Evolutionary conservation across 2,113 vertebrate genomes (phyloP).

Genomic region (Sialia sialis): DNA sequence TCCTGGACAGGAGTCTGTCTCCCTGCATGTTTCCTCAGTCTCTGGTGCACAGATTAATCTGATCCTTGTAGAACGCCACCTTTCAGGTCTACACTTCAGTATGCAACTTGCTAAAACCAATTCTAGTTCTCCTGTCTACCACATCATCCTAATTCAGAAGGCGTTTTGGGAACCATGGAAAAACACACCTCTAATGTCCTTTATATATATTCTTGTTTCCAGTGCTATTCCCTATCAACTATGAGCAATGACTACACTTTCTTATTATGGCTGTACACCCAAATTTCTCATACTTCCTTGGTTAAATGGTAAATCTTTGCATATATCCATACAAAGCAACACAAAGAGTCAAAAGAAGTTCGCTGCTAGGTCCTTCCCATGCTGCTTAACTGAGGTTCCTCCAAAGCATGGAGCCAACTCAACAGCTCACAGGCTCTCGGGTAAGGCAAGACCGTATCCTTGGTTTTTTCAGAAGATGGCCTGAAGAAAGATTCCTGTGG

Average conservation of each 20-base stretch:
- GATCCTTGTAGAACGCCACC: background rate
- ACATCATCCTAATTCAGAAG: background rate
- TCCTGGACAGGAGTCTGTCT: background rate
- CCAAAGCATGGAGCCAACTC: background rate
- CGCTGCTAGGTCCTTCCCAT: background rate
- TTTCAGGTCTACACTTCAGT: background rate
- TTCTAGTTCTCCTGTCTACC: background rate
- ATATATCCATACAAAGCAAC: background rate
- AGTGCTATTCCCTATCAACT: background rate
- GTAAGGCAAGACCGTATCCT: background rate
- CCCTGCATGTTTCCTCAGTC: background rate
- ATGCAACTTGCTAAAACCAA: background rate
- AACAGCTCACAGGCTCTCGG: background rate
- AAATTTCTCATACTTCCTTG: background rate
- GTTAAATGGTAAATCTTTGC: background rate
- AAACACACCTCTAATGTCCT: background rate
- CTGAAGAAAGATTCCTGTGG: background rate
- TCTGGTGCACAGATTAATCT: background rate
- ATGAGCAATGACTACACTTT: background rate
- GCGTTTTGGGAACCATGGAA: background rate
- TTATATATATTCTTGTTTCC: background rate
- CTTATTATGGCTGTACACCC: background rate
- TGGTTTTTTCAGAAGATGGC: background rate
- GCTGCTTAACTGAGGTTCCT: background rate
- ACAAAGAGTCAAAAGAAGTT: background rate